Evolutionary conservation across 2,797 vertebrate genomes (phyloP).

Genomic region (Capromys pilorides): DNA sequence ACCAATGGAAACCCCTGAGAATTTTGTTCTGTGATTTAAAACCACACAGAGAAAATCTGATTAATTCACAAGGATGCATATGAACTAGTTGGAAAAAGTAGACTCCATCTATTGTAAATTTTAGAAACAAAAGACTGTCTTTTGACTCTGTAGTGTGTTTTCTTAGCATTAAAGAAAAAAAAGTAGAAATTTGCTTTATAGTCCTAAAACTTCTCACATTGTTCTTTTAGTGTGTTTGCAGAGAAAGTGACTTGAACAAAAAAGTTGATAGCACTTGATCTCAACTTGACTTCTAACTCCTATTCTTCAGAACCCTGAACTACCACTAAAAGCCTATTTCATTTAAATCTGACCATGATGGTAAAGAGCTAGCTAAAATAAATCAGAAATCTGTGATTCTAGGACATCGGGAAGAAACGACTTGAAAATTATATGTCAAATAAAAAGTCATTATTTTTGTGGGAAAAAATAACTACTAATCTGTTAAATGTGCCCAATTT

Average conservation of each 20-base stretch:
- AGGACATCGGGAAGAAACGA: background rate
- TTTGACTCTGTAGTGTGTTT: slow-evolving; percentile 40
- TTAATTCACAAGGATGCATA: slow-evolving; percentile 39
- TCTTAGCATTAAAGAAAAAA: slow-evolving; percentile 50
- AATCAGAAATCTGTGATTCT: slow-evolving; percentile 69
- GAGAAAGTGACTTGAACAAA: slow-evolving; percentile 54
- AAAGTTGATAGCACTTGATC: slow-evolving; percentile 39
- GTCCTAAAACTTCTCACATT: slow-evolving; percentile 41
- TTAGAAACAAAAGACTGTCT: slow-evolving; percentile 21
- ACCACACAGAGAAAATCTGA: slow-evolving; percentile 1
- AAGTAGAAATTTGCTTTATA: slow-evolving; percentile 10
- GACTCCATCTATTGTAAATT: slow-evolving; percentile 6
- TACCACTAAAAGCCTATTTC: background rate
- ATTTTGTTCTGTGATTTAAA: slow-evolving; percentile 58
- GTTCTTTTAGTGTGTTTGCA: slow-evolving; percentile 43
- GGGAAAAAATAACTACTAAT: background rate
- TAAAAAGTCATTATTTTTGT: slow-evolving; percentile 42
- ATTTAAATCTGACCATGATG: slow-evolving; percentile 50
- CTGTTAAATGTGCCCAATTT: background rate
- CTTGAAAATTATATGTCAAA: slow-evolving; percentile 71
- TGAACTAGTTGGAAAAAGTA: background rate
- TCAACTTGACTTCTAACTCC: slow-evolving; percentile 7
- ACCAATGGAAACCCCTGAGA: slow-evolving; percentile 49
- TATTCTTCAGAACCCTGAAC: slow-evolving; percentile 5
- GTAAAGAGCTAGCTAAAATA: slow-evolving; percentile 45